A percentile compares a stretch with the other conserved stretches of the same genome.
These are phyloP conservation scores for Muscicapa adusta DNA, from an alignment of 2,113 vertebrate species.

Conservation along the genomic window DNA sequence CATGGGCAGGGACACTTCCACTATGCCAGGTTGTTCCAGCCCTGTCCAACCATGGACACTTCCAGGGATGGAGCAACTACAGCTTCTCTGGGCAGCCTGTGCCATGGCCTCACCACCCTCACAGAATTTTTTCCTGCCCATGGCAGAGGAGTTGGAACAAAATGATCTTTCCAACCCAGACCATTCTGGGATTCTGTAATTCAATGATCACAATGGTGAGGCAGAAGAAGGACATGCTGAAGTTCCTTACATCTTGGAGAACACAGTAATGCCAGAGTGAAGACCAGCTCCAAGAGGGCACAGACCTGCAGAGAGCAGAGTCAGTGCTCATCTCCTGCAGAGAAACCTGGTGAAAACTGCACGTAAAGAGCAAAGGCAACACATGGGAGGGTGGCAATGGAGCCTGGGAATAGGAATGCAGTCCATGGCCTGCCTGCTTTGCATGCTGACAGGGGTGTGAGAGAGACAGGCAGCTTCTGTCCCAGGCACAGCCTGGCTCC, in stretches of 20 bases:
- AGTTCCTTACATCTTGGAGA: neutral
- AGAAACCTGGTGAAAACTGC: neutral
- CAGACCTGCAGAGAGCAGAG: neutral
- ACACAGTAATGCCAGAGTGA: too few species aligned
- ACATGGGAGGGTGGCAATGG: fast-evolving
- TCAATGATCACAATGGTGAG: neutral
- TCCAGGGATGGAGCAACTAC: neutral
- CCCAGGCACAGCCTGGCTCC: conserved; percentile 21
- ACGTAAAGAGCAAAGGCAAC: neutral
- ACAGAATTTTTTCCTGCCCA: neutral
- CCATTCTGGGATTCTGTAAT: neutral
- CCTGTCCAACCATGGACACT: fast-evolving
- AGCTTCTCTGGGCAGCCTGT: neutral
- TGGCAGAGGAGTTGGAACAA: neutral
- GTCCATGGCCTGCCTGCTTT: neutral
- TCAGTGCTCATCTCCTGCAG: neutral
- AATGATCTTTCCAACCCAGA: neutral
- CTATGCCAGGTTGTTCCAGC: neutral
- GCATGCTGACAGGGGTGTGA: neutral
- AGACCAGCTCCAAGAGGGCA: neutral
- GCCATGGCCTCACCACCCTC: neutral
- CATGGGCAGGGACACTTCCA: neutral
- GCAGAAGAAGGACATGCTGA: neutral
- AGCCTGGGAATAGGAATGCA: neutral
- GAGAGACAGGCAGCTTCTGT: neutral